Percentiles rank a stretch among this genome's conserved stretches.
phyloP scores from a whole-genome alignment of 1,140 invertebrate genomes.

The Vanessa atalanta region DNA sequence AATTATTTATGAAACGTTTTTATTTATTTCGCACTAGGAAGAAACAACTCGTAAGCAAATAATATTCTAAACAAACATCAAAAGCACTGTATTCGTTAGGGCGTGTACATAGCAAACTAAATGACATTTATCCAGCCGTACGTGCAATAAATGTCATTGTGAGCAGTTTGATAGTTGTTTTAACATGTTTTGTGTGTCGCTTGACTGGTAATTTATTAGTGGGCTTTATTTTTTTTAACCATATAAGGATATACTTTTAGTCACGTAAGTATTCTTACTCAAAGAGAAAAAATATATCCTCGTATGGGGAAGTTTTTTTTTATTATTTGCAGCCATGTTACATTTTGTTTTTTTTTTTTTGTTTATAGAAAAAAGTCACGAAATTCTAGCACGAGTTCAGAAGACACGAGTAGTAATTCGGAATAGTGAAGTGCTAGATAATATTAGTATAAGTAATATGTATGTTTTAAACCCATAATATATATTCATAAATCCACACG shows the following conservation, averaged over 20 bases:
- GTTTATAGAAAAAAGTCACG: conserved; percentile 80
- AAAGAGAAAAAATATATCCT: conserved; percentile 35
- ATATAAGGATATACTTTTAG: conserved; percentile 41
- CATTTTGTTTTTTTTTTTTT: conserved; percentile 63
- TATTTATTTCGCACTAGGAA: conserved; percentile 1
- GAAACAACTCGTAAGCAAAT: conserved; percentile 1
- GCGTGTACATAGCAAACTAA: conserved; percentile 25
- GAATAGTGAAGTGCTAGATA: conserved; percentile 65
- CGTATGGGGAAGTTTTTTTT: conserved; percentile 37
- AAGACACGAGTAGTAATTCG: conserved; percentile 75
- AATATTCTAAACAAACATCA: conserved; percentile 8
- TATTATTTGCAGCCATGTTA: conserved; percentile 52
- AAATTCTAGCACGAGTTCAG: conserved; percentile 77
- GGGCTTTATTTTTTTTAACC: conserved; percentile 35
- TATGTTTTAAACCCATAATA: not conserved
- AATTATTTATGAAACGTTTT: conserved; percentile 7
- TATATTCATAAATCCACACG: conserved; percentile 1
- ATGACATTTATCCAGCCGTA: conserved; percentile 11
- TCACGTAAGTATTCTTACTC: conserved; percentile 19
- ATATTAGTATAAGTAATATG: conserved; percentile 57
- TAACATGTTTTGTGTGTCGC: conserved; percentile 34
- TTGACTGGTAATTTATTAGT: conserved; percentile 32
- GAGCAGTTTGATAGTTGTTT: conserved; percentile 13
- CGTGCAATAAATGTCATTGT: conserved; percentile 12
- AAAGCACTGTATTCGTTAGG: conserved; percentile 27